Base-by-base conservation (phyloP, 2,888 invertebrate genomes). In the Saturnia pavonia region DNA sequence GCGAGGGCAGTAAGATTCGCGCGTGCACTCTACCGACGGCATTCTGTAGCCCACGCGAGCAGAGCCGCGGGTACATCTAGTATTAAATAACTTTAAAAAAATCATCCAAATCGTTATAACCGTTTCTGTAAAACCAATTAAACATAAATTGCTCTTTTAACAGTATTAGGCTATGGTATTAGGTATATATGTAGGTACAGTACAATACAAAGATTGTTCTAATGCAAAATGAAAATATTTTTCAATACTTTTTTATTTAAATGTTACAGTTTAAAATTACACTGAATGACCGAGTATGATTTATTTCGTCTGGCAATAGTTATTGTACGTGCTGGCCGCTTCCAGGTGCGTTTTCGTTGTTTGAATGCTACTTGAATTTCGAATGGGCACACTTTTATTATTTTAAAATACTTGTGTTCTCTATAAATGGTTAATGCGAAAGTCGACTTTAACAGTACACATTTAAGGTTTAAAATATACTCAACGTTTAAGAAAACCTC, bases 341-440 rank as follows among this genome's bases (percentile, higher is more conserved):
- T 75, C 84, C 85, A 84, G 84, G 84, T 85, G 83, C 73, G 74
- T 80, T 76, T 77, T 75, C 73, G 68, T 63, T 73, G 73, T 75
- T 78, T 75, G 75, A 77, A 79, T 74, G 75, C 73, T 78, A 82
- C 81, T 83, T 76, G 71, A 76, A 77, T 77, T 75, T 72, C 43
- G 69, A 80, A 80, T 76, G 78, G 75, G 74, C 77, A 75, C 72
- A 71, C 72, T 76, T 80, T 78, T 76, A 75, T 76, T 73, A 74
- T 73, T 71, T 69, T 71, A 75, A 69, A 34, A 69, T 68, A 71
- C 68, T 54, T 54, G 51, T 8, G 16, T 42, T 40, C n/a, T 34
- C 40, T 14, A 51, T 54, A 40, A 51, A 16, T 16, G n/a, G 42
- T 9, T 14, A 43, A 25, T 67, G 11, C 54, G 1, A 73, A 74